Conservation (phyloP, 2,797 vertebrate genomes). For the Arrhamphus sclerolepis region DNA sequence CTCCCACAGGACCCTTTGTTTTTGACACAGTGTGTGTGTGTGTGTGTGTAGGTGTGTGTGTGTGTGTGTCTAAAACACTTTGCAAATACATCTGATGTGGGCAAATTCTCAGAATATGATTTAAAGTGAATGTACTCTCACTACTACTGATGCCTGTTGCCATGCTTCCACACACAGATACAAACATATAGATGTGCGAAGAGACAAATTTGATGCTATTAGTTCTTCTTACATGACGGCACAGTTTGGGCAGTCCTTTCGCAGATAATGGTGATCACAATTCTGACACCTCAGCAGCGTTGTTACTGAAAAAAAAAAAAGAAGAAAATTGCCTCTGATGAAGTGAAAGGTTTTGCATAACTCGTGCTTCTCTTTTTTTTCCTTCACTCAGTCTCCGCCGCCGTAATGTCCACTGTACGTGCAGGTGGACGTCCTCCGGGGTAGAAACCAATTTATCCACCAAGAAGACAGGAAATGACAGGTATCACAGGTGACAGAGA, state of each 20-base stretch:
- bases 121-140: constrained; percentile 28
- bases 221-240: not conserved
- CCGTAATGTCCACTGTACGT: constrained; percentile 17
- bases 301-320: too few relatives aligned
- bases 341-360: constrained; percentile 62
- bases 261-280: not conserved
- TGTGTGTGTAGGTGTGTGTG: constrained; percentile 12
- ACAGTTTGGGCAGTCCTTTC: not conserved
- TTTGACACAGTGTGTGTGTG: constrained; percentile 40
- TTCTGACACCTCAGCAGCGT: not conserved
- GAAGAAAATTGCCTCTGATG: not conserved
- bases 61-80: constrained; percentile 23
- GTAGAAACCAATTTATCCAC: not conserved
- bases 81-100: constrained; percentile 32
- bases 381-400: constrained; percentile 4
- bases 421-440: not conserved
- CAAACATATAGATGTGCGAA: not conserved
- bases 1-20: constrained; percentile 75
- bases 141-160: not conserved
- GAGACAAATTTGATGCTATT: not conserved
- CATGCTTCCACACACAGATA: not conserved
- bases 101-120: constrained; percentile 47
- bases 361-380: constrained; percentile 52
- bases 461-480: constrained; percentile 14
- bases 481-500: constrained; percentile 30